Evolutionary conservation across 2,113 vertebrate genomes (phyloP), one percentile per base, ranked within the genome.

Genomic region (Pipra filicauda): DNA sequence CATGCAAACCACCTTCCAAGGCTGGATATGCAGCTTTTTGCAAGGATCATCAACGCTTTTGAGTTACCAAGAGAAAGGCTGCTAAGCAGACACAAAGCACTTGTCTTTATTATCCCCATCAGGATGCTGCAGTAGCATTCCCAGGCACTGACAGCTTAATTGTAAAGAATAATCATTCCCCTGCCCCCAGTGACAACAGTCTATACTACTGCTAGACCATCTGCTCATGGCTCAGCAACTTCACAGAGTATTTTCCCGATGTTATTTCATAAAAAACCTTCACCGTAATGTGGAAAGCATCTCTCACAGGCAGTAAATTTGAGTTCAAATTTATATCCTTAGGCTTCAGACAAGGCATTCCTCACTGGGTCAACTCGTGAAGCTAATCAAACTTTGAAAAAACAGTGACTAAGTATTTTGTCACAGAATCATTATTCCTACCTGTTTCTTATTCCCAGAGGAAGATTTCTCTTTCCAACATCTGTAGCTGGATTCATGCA

Each of bases 401-500:
- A 74, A 61, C 8, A 52, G 5, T 5, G 7, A 65, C 8, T 23
- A 73, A 84, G 21, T 41, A 11, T 71, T 92, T 82, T 73, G 17
- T 26, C 18, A 44, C 20, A 59, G 20, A 61, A 66, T 46, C 33
- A 20, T 54, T 72, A 44, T 58, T 89, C 96, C 94, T 87, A 99
- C 99, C 99, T 98, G 97, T 99, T 99, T 95, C 99, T 98, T 95
- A 99, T 99, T 95, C 99, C 99, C 73, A 98, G 98, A 81, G 99
- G 99, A 41, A 99, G 98, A 97, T 99, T 99, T 96, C 98, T 98
- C 97, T 99, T 99, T 57, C 99, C 99, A 65, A 99, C 99, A 94
- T 99, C 99, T 31, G 99, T 99, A 72, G 99, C 99, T 85, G 99
- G 99, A 95, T 99, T 99, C 99, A 99, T 99, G 96, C 99, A 99